These are phyloP conservation scores for Eutolmus rufibarbis DNA, from an alignment of 2,888 invertebrate species.

Conservation along the genomic window DNA sequence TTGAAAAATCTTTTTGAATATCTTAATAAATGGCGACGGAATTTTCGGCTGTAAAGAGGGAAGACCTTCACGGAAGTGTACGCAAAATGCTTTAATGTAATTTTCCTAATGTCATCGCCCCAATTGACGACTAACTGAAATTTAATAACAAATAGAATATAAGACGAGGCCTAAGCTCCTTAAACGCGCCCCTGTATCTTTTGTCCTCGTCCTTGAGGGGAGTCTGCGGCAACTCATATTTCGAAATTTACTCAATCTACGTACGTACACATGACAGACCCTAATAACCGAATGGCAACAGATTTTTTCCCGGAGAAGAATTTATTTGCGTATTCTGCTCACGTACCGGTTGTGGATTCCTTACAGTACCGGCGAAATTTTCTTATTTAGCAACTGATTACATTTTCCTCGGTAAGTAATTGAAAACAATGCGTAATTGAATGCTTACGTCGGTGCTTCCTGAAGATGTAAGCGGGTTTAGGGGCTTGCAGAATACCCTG, in stretches of 20 bases:
- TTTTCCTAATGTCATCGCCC: slow-evolving; percentile 30
- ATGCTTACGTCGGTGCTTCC: slow-evolving; percentile 42
- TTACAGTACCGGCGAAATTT: slow-evolving; percentile 36
- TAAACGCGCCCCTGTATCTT: neutral
- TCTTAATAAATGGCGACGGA: slow-evolving; percentile 3
- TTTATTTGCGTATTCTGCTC: slow-evolving; percentile 36
- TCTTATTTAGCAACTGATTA: slow-evolving; percentile 45
- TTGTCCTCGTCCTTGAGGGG: neutral
- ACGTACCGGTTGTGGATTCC: slow-evolving; percentile 38
- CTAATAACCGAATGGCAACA: slow-evolving; percentile 15
- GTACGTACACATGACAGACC: neutral
- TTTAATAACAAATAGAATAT: slow-evolving; percentile 33
- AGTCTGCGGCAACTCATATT: neutral
- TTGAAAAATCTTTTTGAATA: slow-evolving; percentile 15
- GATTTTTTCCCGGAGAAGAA: neutral
- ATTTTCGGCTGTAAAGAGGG: neutral
- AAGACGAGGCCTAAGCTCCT: slow-evolving; percentile 4
- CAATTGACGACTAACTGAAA: slow-evolving; percentile 33
- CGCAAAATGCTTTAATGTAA: slow-evolving; percentile 21
- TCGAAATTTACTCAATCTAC: neutral
- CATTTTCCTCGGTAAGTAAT: slow-evolving; percentile 43
- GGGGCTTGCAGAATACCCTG: slow-evolving; percentile 6
- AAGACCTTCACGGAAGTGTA: neutral
- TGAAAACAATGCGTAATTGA: slow-evolving; percentile 48
- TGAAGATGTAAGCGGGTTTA: slow-evolving; percentile 20